Conservation (phyloP, 2,797 vertebrate genomes). For the Botia kubotai region DNA sequence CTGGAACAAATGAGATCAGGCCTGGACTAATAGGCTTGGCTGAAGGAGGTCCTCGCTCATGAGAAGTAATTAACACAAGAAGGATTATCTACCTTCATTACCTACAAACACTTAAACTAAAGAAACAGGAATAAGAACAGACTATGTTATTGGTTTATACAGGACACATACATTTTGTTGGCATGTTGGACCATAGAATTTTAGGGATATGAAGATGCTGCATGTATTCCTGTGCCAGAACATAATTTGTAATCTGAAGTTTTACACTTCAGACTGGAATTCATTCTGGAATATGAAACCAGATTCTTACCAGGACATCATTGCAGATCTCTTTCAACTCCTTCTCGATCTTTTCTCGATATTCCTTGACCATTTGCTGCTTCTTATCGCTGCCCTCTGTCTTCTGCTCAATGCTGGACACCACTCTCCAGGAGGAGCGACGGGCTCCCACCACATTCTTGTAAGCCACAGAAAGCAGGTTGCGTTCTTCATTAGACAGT, state of each 20-base stretch:
- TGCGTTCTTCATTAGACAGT: conserved; percentile 92
- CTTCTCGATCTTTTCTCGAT: conserved; percentile 89
- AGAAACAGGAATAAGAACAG: conserved; percentile 1
- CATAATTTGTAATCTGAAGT: background rate
- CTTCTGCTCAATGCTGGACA: conserved; percentile 92
- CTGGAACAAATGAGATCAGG: conserved; percentile 62
- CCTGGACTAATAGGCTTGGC: conserved; percentile 60
- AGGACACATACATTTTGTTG: background rate
- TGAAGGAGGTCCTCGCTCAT: conserved; percentile 55
- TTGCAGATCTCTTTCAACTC: conserved; percentile 93
- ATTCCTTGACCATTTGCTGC: conserved; percentile 85
- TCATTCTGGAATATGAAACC: background rate
- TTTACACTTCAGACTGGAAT: background rate
- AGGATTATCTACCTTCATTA: conserved; percentile 58
- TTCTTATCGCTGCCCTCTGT: conserved; percentile 80
- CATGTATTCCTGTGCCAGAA: no score
- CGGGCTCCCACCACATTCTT: conserved; percentile 97
- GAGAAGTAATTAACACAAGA: conserved; percentile 59
- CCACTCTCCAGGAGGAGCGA: conserved; percentile 93
- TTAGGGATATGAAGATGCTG: background rate
- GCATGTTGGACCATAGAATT: background rate
- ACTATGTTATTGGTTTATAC: background rate
- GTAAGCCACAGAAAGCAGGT: conserved; percentile 96
- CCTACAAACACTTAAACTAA: conserved; percentile 27
- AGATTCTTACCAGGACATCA: conserved; percentile 91